phyloP scores from a whole-genome alignment of 1,140 invertebrate genomes.

The Theocolax elegans region DNA sequence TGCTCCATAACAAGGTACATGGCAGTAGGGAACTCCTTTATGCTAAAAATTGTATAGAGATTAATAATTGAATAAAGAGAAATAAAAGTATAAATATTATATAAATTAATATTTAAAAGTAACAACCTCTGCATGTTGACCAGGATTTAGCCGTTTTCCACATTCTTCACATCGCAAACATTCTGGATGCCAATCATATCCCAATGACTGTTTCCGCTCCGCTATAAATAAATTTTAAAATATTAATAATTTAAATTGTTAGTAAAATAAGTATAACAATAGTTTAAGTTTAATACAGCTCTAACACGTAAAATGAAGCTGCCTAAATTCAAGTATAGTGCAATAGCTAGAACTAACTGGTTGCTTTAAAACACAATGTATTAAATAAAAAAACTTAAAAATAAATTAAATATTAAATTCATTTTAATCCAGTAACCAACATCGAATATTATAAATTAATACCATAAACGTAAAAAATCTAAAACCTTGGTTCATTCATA shows the following conservation, averaged over 20 bases:
- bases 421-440: too few relatives aligned
- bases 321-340: too few relatives aligned
- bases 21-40: slow-evolving; percentile 90
- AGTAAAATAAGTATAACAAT: too few relatives aligned
- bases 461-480: too few relatives aligned
- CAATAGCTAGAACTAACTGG: too few relatives aligned
- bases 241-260: too few relatives aligned
- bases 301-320: too few relatives aligned
- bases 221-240: slow-evolving; percentile 71
- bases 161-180: slow-evolving; percentile 92
- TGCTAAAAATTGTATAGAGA: slow-evolving; percentile 70
- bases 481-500: slow-evolving; percentile 66
- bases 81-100: neutral
- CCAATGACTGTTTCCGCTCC: slow-evolving; percentile 89
- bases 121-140: slow-evolving; percentile 86
- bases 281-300: too few relatives aligned
- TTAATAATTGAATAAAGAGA: too few relatives aligned
- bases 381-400: too few relatives aligned
- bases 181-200: slow-evolving; percentile 93
- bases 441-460: too few relatives aligned
- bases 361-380: slow-evolving; percentile 22
- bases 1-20: slow-evolving; percentile 90
- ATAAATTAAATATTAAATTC: too few relatives aligned
- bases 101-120: slow-evolving; percentile 4
- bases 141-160: slow-evolving; percentile 88